Base-by-base conservation (phyloP, 37 sponge, comb jelly and placozoan species). In the Crambe crambe region DNA sequence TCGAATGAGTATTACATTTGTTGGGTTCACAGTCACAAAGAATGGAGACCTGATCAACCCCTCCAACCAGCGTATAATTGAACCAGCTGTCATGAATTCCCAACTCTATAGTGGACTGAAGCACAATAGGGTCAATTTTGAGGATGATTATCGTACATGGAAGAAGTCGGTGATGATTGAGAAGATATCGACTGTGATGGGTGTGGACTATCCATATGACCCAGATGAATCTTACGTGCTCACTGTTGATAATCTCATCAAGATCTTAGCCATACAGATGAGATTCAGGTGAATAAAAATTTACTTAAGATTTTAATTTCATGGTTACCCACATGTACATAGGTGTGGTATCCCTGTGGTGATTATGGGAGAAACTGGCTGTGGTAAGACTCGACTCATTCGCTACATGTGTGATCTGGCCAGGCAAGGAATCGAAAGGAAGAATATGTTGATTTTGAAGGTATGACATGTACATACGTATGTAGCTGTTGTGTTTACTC, bases 221-320 rank as follows among this genome's bases (percentile, higher is more conserved):
- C 95, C 95, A 43, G 95, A 95, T 69, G 41, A 65, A 43, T 78
- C 89, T 8, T 95, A 95, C 80, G 95, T 87, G 17, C 82, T 95
- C 2, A 91, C 95, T 41, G 68, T 87, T 35, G 95, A 95, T 70
- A 95, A 95, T 61, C 36, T 95, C 30, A 87, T 83, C 56, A 95
- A 95, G 63, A 95, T 95, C 31, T 58, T 95, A 67, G 95, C 95
- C 38, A 97, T 97, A 51, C 92, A 91, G 31, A 97, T 94, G 93
- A 82, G 95, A 72, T 92, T 97, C 92, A 81, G 94, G 86, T 87
- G 30, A 20, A 59, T 51, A 39, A 39, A 10, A 37, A 12, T 22
- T 8, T 62, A 62, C 64, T 62, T 21, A n/a, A n/a, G n/a, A n/a
- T n/a, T n/a, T n/a, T n/a, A n/a, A n/a, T n/a, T n/a, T n/a, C n/a